Percentiles rank a stretch among this genome's conserved stretches.
Conservation (phyloP, 2,888 invertebrate genomes). For the Eucera pruinosa region DNA sequence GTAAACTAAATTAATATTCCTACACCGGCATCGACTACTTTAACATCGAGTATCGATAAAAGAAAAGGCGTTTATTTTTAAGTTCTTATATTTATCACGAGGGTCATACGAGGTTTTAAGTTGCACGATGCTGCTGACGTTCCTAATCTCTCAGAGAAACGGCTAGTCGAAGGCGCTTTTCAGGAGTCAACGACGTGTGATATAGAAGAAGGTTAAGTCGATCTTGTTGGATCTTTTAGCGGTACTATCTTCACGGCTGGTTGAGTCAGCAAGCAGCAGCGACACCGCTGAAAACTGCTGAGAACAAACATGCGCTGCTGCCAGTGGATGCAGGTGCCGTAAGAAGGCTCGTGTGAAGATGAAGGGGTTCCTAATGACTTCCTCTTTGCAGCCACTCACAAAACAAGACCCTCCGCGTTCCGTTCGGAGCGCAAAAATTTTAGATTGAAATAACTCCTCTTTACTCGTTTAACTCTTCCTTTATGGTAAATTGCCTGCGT, state of each 20-base stretch:
- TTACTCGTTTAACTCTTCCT: conserved; percentile 13
- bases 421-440: conserved; percentile 14
- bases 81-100: too few species aligned
- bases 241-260: conserved; percentile 62
- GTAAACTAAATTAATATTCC: not conserved
- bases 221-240: conserved; percentile 61
- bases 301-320: conserved; percentile 43
- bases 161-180: conserved; percentile 46
- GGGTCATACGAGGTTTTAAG: too few species aligned
- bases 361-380: conserved; percentile 50
- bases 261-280: conserved; percentile 68
- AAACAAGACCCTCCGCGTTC: conserved; percentile 21
- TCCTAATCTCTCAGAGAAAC: conserved; percentile 42
- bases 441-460: conserved; percentile 18
- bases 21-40: not conserved
- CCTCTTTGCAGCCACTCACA: conserved; percentile 36
- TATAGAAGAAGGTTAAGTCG: conserved; percentile 70
- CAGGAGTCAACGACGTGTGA: conserved; percentile 65
- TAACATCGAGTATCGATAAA: conserved; percentile 4
- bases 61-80: not conserved
- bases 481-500: not conserved
- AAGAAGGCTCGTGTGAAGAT: conserved; percentile 56
- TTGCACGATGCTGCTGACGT: conserved; percentile 43
- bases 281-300: conserved; percentile 66
- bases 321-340: conserved; percentile 57